Percentiles rank a stretch among this genome's conserved stretches.
phyloP scores from a whole-genome alignment of 2,797 vertebrate species.

The Sebastes dallii region DNA sequence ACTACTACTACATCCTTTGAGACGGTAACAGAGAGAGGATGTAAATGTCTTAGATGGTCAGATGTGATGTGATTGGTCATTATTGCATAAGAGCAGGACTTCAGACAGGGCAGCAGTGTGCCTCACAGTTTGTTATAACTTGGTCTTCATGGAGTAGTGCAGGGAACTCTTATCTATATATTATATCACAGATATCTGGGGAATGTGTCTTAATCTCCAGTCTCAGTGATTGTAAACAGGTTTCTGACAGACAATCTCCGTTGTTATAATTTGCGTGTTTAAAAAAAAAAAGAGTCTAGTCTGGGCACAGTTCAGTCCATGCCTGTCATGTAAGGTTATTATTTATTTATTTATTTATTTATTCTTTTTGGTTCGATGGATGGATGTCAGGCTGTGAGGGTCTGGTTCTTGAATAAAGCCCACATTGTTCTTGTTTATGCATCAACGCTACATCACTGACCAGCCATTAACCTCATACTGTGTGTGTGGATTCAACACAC shows the following conservation, averaged over 20 bases:
- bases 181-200: background rate
- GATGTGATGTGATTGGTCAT: conserved; percentile 12
- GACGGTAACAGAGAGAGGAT: conserved; percentile 2
- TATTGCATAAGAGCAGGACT: conserved; percentile 30
- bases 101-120: conserved; percentile 2
- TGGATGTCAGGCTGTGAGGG: conserved; percentile 24
- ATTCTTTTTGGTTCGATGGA: conserved; percentile 16
- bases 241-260: background rate
- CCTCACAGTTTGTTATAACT: conserved; percentile 4
- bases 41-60: conserved; percentile 23
- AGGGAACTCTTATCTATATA: background rate
- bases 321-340: conserved; percentile 18
- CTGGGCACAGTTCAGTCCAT: background rate
- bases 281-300: background rate
- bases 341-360: background rate
- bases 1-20: background rate
- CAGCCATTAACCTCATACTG: too few species aligned
- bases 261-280: conserved; percentile 2
- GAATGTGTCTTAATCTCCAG: background rate
- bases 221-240: background rate
- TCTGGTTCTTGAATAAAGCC: conserved; percentile 54
- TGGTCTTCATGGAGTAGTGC: background rate
- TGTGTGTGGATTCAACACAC: background rate
- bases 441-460: conserved; percentile 22
- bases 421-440: conserved; percentile 59